Base-by-base conservation (phyloP, 2,113 vertebrate species). In the Romanogobio albipinnatus region DNA sequence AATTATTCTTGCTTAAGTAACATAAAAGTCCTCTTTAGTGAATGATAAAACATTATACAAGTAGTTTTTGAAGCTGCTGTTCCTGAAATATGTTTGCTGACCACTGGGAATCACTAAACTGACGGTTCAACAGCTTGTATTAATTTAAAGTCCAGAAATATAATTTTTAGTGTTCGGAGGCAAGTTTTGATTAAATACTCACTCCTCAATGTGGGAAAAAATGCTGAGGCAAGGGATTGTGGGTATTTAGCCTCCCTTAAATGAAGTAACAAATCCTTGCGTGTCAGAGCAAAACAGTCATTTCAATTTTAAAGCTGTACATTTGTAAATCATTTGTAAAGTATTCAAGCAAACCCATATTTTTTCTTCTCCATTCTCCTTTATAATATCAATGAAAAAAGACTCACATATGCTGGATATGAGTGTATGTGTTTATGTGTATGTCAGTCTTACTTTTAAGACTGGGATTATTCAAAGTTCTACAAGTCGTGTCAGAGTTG, bases 381-480 rank as follows among this genome's bases (percentile, higher is more conserved):
- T 56, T 56, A 56, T 56, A 56, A 56, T 22, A 3, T 3, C 53
- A 56, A 56, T 56, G 19, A 56, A 56, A 56, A 17, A 56, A 56
- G 36, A 7, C 36, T 11, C 64, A 22, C 8, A 8, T 17, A 19
- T 19, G 29, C 64, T 68, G 10, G 49, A 49, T 83, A 62, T 61
- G 43, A 70, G 39, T 76, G 59, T 51, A 17, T 56, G 73, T 64
- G 59, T 77, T 29, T 77, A 24, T 76, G 45, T 45, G n/a, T 77
- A 33, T 22, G 24, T 14, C 15, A 58, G 62, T 84, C 17, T 0
- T 15, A n/a, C n/a, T 71, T 71, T 71, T 61, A 73, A 80, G 58
- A 71, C 64, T 51, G 29, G 53, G 84, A 68, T 84, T 68, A 84
- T 84, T 59, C 51, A 78, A 56, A 84, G 15, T 80, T 73, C 24